Evolutionary conservation across 1,140 invertebrate species (phyloP).

Genomic region (Hyles vespertilio): DNA sequence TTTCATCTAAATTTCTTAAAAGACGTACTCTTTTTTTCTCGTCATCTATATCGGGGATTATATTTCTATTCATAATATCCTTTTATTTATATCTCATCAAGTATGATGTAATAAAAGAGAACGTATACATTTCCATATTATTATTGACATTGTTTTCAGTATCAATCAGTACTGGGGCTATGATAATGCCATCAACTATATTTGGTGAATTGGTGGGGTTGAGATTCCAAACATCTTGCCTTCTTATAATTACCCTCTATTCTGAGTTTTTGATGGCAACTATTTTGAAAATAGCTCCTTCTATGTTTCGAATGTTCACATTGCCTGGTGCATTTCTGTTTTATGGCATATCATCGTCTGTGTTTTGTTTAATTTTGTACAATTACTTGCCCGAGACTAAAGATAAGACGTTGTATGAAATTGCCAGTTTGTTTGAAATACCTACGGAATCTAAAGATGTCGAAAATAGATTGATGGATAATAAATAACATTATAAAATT

Average conservation of each 20-base stretch:
- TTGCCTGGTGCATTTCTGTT: conserved; percentile 30
- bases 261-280: conserved; percentile 19
- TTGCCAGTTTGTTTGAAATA: conserved; percentile 25
- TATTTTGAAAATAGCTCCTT: conserved; percentile 26
- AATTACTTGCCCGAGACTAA: conserved; percentile 36
- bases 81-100: conserved; percentile 26
- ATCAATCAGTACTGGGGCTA: conserved; percentile 23
- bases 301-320: conserved; percentile 22
- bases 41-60: conserved; percentile 15
- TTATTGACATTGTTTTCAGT: conserved; percentile 25
- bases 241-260: conserved; percentile 23
- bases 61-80: conserved; percentile 24
- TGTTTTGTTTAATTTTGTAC: conserved; percentile 27
- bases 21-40: conserved; percentile 22
- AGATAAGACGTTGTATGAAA: conserved; percentile 31
- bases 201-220: conserved; percentile 30
- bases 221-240: conserved; percentile 22
- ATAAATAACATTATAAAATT: background rate
- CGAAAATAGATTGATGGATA: background rate
- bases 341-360: conserved; percentile 20
- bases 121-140: conserved; percentile 18
- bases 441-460: conserved; percentile 3
- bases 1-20: conserved; percentile 22
- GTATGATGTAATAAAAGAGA: conserved; percentile 11
- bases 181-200: conserved; percentile 30